Evolutionary conservation across 2,113 vertebrate species (phyloP).

Genomic region (Apodemus sylvaticus): DNA sequence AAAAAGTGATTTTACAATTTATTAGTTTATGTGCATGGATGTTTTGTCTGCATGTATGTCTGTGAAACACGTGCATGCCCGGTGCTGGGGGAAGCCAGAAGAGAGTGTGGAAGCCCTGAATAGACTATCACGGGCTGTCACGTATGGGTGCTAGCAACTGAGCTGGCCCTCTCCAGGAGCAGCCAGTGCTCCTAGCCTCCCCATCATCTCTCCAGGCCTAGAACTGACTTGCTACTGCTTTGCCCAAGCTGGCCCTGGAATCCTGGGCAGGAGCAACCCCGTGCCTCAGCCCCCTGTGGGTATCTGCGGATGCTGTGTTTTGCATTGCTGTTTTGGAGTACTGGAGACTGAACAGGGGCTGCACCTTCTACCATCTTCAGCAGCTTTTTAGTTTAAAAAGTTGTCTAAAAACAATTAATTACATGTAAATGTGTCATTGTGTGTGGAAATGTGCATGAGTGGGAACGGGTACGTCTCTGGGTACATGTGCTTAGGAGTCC

Average conservation of each 20-base stretch:
- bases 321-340: background rate
- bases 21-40: background rate
- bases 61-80: background rate
- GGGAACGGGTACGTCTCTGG: too few species aligned
- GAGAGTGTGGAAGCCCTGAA: background rate
- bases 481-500: background rate
- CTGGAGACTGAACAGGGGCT: background rate
- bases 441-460: background rate
- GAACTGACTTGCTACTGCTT: background rate
- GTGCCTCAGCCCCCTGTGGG: background rate
- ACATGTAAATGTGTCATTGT: background rate
- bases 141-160: background rate
- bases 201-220: background rate
- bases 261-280: background rate
- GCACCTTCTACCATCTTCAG: background rate
- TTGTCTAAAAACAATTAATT: background rate
- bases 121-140: background rate
- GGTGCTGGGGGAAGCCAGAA: background rate
- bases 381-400: background rate
- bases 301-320: background rate
- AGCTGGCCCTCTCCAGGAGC: background rate
- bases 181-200: background rate
- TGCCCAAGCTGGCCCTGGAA: background rate
- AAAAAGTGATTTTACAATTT: too few species aligned
- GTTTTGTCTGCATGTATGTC: background rate